Conservation (phyloP, 2,113 vertebrate species). For the Hydropotes inermis region DNA sequence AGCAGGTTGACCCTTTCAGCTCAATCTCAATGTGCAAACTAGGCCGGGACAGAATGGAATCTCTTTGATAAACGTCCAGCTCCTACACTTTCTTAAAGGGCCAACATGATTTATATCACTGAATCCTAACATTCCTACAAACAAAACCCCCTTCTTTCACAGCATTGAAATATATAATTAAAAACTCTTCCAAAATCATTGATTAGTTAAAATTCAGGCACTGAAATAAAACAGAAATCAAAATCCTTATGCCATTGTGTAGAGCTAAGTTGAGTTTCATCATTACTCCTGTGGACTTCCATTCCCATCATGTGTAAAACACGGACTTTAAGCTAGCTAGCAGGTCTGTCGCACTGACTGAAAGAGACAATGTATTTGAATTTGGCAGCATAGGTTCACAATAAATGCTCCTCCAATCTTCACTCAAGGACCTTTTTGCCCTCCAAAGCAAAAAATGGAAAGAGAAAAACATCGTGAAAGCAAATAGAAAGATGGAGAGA, state of each 20-base stretch:
- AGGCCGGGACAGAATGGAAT: rapidly evolving
- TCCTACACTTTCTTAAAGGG: neutral
- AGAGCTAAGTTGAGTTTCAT: neutral
- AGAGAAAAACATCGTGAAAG: neutral
- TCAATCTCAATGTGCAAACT: neutral
- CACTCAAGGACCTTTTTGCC: neutral
- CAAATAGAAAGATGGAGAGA: neutral
- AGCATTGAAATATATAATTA: neutral
- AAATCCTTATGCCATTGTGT: neutral
- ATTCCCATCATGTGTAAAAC: neutral
- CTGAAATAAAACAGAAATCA: neutral
- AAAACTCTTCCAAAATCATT: neutral
- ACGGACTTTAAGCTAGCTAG: neutral
- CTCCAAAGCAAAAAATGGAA: neutral
- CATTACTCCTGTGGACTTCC: neutral
- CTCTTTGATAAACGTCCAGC: neutral
- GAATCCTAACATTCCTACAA: neutral
- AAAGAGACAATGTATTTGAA: neutral
- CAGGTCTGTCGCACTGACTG: neutral
- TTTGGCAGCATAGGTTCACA: neutral
- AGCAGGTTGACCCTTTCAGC: neutral
- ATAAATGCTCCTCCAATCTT: neutral
- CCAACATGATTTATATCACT: neutral
- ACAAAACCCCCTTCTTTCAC: neutral
- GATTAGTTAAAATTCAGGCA: neutral